Base-by-base conservation (phyloP, 1,140 invertebrate genomes). In the Augochlora pura region DNA sequence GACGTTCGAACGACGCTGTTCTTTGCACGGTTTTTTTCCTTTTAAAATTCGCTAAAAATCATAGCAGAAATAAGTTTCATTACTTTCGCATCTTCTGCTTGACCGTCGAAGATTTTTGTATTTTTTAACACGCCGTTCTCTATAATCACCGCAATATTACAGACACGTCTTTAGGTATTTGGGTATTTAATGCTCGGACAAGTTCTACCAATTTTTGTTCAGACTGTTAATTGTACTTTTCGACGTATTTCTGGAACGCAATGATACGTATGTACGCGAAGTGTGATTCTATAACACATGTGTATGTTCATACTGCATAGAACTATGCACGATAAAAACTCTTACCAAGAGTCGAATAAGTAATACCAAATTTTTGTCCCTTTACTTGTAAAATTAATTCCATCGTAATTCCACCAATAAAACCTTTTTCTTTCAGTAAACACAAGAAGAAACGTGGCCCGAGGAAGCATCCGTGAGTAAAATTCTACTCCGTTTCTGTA, bases 361-460 rank as follows among this genome's bases (percentile, higher is more conserved):
- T 72, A 65, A 72, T 52, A 70, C 67, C 7, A 79, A 79, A 84
- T 87, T 85, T 83, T 88, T 82, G 81, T 87, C 80, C 77, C 75
- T 82, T 86, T 80, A 77, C 52, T 66, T 69, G 57, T 25, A 23
- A 77, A 67, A 63, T 62, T 82, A 83, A 78, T 84, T 80, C 78
- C 73, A 52, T 82, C 70, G 32, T 68, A 81, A 83, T 83, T 85
- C 82, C 81, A 80, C 74, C 70, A 86, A 84, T 74, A 72, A 52
- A 25, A 85, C 78, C 39, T 92, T 89, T 86, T 91, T 83, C 81
- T 92, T 92, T 89, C 90, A 92, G 91, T 82, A 92, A 92, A 76
- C 90, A 90, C 80, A 92, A 92, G 87, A 92, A 92, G 86, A 92
- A 92, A 83, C 88, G 91, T 66, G 88, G 86, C 38, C 80, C 90